Evolutionary conservation across 2,888 invertebrate species (phyloP), one percentile per base, ranked within the genome.

Genomic region (Philhelius pedissequus): DNA sequence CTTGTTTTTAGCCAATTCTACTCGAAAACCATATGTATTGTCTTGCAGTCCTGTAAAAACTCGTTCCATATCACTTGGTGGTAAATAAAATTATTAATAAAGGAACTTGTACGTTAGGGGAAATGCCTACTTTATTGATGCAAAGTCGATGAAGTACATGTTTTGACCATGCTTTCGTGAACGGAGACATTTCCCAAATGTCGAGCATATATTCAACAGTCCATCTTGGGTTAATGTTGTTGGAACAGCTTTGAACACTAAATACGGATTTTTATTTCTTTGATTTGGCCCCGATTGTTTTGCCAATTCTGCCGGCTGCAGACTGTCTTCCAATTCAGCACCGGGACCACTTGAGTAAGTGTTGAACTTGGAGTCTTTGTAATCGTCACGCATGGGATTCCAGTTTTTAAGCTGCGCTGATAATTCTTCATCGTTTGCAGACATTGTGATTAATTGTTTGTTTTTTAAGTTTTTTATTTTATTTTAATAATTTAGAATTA

Each of bases 371-470:
- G 81, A 77, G 45, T 87, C 87, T 30, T 82, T 86, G 32, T 87
- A 88, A 6, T 87, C 88, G 11, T 80, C 87, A n/a, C 79, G 78
- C 88, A 88, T 88, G 1, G 88, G 88, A 86, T 88, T 88, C 88
- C 88, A 88, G 18, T 76, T 8, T 18, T 78, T 52, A 2, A 88
- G 48, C 25, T 84, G 52, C 0, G 79, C 50, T 15, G 38, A 70
- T 15, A 87, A 8, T 5, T 86, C 82, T n/a, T 80, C 35, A 7
- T 74, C 64, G 15, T 25, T 9, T 13, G 27, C 3, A 8, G 70
- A 43, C 84, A 86, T 79, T 74, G 52, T 86, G 20, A 56, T 32
- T 11, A 6, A 56, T 11, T 2, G 1, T 54, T 54, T 56, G 13
- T 18, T 32, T 18, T 13, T 32, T 13, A 8, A 20, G 1, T 8